Conservation (phyloP, 2,888 invertebrate species). For the Lysandra bellargus region DNA sequence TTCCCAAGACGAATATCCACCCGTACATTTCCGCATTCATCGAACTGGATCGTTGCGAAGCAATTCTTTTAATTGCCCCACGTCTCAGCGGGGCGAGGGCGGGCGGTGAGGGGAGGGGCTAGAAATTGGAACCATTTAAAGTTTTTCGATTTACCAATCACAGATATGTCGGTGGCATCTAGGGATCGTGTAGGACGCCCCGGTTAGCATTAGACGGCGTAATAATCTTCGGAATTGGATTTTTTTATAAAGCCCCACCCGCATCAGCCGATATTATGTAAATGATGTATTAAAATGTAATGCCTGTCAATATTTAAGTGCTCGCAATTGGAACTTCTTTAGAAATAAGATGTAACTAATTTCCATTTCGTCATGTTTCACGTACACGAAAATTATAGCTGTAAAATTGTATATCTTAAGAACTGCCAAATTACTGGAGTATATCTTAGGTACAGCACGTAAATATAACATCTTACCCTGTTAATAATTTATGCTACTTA, state of each 20-base stretch:
- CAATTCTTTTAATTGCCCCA: conserved; percentile 73
- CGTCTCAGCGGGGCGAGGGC: conserved; percentile 54
- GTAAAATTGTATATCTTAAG: neutral
- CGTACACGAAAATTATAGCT: neutral
- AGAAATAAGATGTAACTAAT: neutral
- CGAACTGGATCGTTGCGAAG: conserved; percentile 54
- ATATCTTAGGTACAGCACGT: neutral
- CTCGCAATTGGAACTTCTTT: neutral
- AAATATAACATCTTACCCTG: conserved; percentile 8
- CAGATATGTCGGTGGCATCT: conserved; percentile 46
- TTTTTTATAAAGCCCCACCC: conserved; percentile 29
- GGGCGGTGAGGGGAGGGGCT: conserved; percentile 41
- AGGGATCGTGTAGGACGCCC: conserved; percentile 31
- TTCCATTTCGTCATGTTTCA: neutral
- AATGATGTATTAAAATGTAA: conserved; percentile 30
- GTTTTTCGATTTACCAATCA: conserved; percentile 70
- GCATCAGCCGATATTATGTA: neutral
- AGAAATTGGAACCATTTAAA: conserved; percentile 70
- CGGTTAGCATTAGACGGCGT: conserved; percentile 27
- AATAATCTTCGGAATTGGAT: conserved; percentile 31
- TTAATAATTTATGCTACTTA: conserved; percentile 17
- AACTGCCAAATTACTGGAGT: neutral
- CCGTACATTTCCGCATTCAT: conserved; percentile 47
- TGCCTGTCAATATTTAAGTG: conserved; percentile 11
- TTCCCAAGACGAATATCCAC: neutral